A percentile compares a stretch with the other conserved stretches of the same genome.
phyloP scores from a whole-genome alignment of 2,113 vertebrate species.

The Tychaedon coryphoeus region DNA sequence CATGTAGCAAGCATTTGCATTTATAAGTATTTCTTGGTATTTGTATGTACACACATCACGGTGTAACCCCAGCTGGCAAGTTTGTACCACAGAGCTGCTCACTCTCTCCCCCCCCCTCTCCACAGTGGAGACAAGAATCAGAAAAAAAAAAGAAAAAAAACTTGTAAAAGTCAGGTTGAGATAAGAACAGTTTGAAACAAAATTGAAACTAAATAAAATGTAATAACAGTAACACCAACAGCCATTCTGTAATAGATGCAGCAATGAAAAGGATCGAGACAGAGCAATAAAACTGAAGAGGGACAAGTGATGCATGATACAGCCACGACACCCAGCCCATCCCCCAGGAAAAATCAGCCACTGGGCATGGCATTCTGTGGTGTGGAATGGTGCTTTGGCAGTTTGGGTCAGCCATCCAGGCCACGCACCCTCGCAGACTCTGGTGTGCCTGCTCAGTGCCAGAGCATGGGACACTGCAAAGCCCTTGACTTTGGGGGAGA shows the following conservation, averaged over 20 bases:
- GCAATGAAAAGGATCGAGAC: not conserved
- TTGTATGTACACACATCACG: fast-evolving
- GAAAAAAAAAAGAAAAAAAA: not conserved
- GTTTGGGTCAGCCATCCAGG: not conserved
- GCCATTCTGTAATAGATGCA: not conserved
- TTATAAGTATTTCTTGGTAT: not conserved
- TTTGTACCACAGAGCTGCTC: not conserved
- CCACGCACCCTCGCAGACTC: fast-evolving
- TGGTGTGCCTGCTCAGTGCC: not conserved
- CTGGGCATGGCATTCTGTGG: not conserved
- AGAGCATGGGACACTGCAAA: too few relatives aligned
- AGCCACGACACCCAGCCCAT: fast-evolving
- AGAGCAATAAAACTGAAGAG: not conserved
- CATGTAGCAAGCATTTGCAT: not conserved
- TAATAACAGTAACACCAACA: not conserved
- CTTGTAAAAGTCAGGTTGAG: fast-evolving
- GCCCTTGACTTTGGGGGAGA: not conserved
- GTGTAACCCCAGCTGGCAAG: not conserved
- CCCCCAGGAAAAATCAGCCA: not conserved
- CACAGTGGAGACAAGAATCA: not conserved
- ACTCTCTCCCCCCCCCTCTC: not conserved
- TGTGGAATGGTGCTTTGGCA: not conserved
- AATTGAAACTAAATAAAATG: not conserved
- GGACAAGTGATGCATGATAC: not conserved
- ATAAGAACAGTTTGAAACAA: not conserved